phyloP scores from a whole-genome alignment of 2,888 invertebrate genomes.

The Macrosiphum euphorbiae region DNA sequence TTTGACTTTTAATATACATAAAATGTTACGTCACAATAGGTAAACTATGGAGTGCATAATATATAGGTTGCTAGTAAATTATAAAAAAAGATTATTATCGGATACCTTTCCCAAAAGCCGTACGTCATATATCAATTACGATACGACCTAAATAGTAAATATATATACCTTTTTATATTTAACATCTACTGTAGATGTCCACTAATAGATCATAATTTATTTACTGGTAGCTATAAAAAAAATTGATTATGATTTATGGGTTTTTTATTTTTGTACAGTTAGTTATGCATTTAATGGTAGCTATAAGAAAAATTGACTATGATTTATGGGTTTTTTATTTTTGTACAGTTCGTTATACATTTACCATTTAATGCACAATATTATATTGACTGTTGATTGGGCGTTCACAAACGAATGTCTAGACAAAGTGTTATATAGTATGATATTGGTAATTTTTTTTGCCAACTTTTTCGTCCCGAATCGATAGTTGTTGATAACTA shows the following conservation, averaged over 20 bases:
- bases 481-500: neutral
- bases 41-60: neutral
- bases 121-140: neutral
- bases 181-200: neutral
- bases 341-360: neutral
- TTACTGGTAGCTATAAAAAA: neutral
- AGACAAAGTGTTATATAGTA: neutral
- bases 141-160: neutral
- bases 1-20: neutral
- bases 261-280: slow-evolving; percentile 12
- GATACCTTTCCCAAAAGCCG: neutral
- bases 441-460: neutral
- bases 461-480: neutral
- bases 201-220: neutral
- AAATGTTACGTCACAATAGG: neutral
- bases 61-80: neutral
- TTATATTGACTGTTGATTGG: neutral
- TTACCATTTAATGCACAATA: neutral
- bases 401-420: neutral
- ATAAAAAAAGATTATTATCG: neutral
- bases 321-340: too few relatives aligned
- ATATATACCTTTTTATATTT: neutral
- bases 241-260: neutral
- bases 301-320: too few relatives aligned
- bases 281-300: too few relatives aligned